Evolutionary conservation across 1,140 invertebrate genomes (phyloP).

Genomic region (Ostrea edulis): DNA sequence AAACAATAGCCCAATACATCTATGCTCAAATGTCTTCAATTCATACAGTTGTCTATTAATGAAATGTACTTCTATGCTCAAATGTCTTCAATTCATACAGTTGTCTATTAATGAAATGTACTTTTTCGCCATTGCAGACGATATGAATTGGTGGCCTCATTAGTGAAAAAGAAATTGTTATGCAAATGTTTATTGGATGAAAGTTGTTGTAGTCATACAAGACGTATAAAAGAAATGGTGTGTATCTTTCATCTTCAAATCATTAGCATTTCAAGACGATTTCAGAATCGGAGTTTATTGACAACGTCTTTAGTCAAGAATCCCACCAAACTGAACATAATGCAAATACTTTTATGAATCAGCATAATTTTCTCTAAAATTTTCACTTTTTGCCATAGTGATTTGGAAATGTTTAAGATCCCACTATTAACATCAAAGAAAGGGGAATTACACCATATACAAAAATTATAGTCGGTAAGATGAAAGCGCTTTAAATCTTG

Average conservation of each 20-base stretch:
- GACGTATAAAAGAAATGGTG: not conserved
- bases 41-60: not conserved
- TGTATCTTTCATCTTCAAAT: constrained; percentile 1
- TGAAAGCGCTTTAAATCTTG: constrained; percentile 27
- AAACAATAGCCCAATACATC: too few species aligned
- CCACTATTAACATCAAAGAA: constrained; percentile 9
- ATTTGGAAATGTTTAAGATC: constrained; percentile 2
- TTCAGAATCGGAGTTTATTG: not conserved
- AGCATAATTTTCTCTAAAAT: not conserved
- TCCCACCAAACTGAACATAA: not conserved
- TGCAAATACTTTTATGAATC: constrained; percentile 17
- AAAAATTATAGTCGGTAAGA: not conserved
- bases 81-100: too few species aligned
- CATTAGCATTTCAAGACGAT: constrained; percentile 24
- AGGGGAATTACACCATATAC: constrained; percentile 25
- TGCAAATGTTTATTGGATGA: not conserved
- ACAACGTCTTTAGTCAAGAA: not conserved
- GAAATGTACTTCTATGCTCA: not conserved
- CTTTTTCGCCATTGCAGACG: not conserved
- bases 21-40: too few species aligned
- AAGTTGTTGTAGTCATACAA: not conserved
- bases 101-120: not conserved
- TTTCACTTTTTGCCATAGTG: not conserved
- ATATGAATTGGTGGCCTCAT: not conserved
- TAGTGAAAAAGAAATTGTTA: not conserved